A percentile compares a stretch with the other conserved stretches of the same genome.
phyloP scores from a whole-genome alignment of 2,797 vertebrate genomes.

The Amphiprion clarkii region DNA sequence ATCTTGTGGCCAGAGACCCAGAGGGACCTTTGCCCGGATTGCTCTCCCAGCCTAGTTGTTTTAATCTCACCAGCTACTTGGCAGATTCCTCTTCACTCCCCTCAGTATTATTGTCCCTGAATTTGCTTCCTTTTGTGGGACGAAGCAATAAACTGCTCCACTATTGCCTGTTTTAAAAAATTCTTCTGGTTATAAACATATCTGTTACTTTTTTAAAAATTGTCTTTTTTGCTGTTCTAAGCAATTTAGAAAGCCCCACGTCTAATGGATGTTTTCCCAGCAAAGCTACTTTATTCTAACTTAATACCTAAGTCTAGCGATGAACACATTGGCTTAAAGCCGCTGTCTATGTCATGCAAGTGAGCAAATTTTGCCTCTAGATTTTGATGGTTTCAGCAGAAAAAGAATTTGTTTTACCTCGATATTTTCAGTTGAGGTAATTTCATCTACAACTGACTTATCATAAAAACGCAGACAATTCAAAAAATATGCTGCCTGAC shows the following conservation, averaged over 20 bases:
- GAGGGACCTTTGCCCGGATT: constrained; percentile 57
- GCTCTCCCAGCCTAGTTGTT: constrained; percentile 41
- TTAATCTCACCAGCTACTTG: constrained; percentile 72
- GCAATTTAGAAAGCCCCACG: not conserved
- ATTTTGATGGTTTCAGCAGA: too few species aligned
- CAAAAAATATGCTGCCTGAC: constrained; percentile 27
- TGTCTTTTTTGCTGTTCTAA: not conserved
- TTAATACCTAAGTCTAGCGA: not conserved
- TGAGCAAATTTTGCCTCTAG: too few species aligned
- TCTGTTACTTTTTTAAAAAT: not conserved
- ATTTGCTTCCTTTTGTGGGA: constrained; percentile 24
- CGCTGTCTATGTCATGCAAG: not conserved
- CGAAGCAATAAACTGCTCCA: constrained; percentile 33
- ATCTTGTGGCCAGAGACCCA: constrained; percentile 36
- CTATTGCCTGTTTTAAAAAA: constrained; percentile 12
- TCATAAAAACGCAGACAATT: not conserved
- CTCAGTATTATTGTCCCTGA: constrained; percentile 52
- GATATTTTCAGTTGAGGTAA: not conserved
- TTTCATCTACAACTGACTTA: not conserved
- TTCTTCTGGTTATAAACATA: not conserved
- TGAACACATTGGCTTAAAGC: not conserved
- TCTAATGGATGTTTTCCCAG: not conserved
- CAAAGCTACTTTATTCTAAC: not conserved
- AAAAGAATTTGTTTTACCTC: too few species aligned
- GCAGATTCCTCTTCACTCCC: constrained; percentile 56